Conservation (phyloP, 2,113 vertebrate genomes). For the Neotragus pygmaeus region DNA sequence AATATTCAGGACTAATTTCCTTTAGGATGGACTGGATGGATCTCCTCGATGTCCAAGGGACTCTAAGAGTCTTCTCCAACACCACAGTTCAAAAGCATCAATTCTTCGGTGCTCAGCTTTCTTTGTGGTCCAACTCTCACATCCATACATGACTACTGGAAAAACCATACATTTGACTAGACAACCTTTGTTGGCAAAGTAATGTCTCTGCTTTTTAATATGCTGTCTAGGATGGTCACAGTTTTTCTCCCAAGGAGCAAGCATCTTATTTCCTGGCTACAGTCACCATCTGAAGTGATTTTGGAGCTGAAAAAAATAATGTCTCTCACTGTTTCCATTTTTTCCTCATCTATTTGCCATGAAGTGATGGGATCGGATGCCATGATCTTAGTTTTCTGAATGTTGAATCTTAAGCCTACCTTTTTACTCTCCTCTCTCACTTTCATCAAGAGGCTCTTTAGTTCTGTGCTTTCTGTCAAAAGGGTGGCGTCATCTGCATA, state of each 20-base stretch:
- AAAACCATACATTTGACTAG: background rate
- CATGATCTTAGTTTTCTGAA: background rate
- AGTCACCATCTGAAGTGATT: background rate
- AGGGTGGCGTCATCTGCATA: background rate
- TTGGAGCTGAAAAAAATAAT: background rate
- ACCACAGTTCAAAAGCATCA: background rate
- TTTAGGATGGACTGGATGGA: background rate
- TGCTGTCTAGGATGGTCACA: background rate
- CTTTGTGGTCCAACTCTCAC: background rate
- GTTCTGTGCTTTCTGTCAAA: background rate
- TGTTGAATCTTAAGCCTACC: too few species aligned
- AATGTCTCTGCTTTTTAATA: background rate
- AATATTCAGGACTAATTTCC: background rate
- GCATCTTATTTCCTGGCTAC: background rate
- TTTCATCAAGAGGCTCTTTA: too few species aligned
- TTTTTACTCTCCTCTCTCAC: too few species aligned
- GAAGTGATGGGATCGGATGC: background rate
- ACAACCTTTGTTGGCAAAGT: background rate
- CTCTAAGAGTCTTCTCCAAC: background rate
- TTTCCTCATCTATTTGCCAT: background rate
- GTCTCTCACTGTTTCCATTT: background rate
- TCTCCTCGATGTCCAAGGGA: background rate
- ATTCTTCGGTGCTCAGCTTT: accelerated
- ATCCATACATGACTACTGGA: background rate
- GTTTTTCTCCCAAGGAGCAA: background rate